These are phyloP conservation scores for Odontomyia ornata DNA, from an alignment of 2,888 invertebrate species.

Conservation along the genomic window DNA sequence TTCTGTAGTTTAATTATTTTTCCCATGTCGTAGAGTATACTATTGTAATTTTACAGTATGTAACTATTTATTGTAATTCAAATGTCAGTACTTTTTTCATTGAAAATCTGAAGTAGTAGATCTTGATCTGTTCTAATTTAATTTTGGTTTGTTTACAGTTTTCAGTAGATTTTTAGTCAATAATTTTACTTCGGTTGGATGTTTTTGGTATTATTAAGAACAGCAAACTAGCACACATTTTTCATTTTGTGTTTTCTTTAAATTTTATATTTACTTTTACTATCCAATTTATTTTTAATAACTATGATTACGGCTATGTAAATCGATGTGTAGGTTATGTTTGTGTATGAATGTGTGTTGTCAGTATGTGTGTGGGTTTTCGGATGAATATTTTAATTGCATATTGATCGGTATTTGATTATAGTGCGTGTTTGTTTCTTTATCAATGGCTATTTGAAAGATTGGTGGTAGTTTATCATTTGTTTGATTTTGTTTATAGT, in stretches of 20 bases:
- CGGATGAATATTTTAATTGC: too few relatives aligned
- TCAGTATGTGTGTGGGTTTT: not conserved
- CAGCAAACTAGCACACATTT: constrained; percentile 23
- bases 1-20: not conserved
- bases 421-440: not conserved
- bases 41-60: constrained; percentile 44
- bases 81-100: constrained; percentile 34
- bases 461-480: not conserved
- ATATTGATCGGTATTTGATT: too few relatives aligned
- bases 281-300: constrained; percentile 31
- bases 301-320: constrained; percentile 41
- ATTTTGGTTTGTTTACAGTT: constrained; percentile 13
- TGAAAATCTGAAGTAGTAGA: constrained; percentile 23
- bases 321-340: constrained; percentile 33
- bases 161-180: not conserved
- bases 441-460: not conserved
- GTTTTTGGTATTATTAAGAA: not conserved
- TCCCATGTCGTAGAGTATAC: constrained; percentile 29
- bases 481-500: not conserved
- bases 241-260: not conserved
- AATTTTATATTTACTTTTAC: constrained; percentile 17
- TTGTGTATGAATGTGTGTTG: constrained; percentile 4
- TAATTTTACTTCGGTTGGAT: not conserved
- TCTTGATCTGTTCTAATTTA: constrained; percentile 1
- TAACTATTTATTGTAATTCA: constrained; percentile 32